phyloP scores from a whole-genome alignment of 2,113 vertebrate genomes.

The Forbesichthys agassizii region DNA sequence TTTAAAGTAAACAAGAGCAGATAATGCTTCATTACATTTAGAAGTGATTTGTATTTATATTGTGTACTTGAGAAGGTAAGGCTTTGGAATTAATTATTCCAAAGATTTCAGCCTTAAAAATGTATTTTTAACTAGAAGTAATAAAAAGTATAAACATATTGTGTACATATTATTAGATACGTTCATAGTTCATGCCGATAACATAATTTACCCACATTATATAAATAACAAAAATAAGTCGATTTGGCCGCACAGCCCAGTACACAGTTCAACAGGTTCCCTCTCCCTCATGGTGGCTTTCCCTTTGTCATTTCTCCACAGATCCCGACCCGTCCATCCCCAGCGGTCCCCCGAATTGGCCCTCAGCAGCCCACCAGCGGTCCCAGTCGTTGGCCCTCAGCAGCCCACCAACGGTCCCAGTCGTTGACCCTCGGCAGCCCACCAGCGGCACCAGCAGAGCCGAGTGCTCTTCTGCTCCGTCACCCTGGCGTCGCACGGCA shows the following conservation, averaged over 20 bases:
- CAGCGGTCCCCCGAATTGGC: slow-evolving; percentile 27
- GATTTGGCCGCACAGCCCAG: slow-evolving; percentile 35
- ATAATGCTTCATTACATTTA: too few relatives aligned
- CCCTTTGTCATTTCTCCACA: slow-evolving; percentile 4
- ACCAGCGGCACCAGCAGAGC: slow-evolving; percentile 57
- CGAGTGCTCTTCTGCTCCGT: slow-evolving; percentile 73
- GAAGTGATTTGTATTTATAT: too few relatives aligned
- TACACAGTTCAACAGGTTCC: slow-evolving; percentile 24
- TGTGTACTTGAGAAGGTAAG: too few relatives aligned
- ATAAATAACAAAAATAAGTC: slow-evolving; percentile 49
- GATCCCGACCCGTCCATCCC: slow-evolving; percentile 37
- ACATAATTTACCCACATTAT: slow-evolving; percentile 16
- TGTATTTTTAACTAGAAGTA: too few relatives aligned
- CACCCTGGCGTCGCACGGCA: slow-evolving; percentile 84
- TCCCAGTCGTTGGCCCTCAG: too few relatives aligned
- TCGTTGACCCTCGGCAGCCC: slow-evolving; percentile 38
- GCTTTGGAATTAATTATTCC: too few relatives aligned
- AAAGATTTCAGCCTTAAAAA: too few relatives aligned
- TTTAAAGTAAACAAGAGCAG: too few relatives aligned
- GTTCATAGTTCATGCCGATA: background rate
- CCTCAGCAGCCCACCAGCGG: background rate
- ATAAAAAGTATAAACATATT: too few relatives aligned
- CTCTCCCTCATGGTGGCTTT: slow-evolving; percentile 24
- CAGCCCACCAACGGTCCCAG: background rate
- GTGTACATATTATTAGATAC: too few relatives aligned